Evolutionary conservation across 2,113 vertebrate genomes (phyloP), one percentile per base, ranked within the genome.

Genomic region (Tachuris rubrigastra): DNA sequence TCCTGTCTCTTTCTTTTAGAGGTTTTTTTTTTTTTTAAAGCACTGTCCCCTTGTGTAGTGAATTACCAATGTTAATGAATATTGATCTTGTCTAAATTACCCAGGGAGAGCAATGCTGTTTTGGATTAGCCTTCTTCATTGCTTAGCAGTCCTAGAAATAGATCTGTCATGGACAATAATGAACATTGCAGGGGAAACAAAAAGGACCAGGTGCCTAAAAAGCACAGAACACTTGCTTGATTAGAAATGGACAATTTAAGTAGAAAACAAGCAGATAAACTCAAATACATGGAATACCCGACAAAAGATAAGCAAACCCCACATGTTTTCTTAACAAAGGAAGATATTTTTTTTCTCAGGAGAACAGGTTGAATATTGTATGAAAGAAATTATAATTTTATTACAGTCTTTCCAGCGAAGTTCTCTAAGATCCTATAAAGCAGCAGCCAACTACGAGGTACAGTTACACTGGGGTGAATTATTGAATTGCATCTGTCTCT

Each of bases 11-110:
- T 28, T 13, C 44, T 90, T 65, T 42, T 55, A 52, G 67, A 24
- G 75, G 21, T 23, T 49, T 10, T 13, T n/a, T 33, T 87, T 42
- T 10, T 62, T 93, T 75, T 94, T 37, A 85, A 46, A 78, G 30
- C 22, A n/a, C 14, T 60, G 3, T 86, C 41, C 41, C 24, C 42
- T 94, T 78, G 52, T 35, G 58, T 85, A 59, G 53, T 59, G 60
- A 94, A 92, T 97, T 96, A 93, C 85, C 78, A 39, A 62, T 80
- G 55, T 59, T 96, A 96, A 97, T 90, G 88, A 97, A 89, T 93
- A 94, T 82, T 78, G 92, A 97, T 97, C 87, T 81, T 2, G 0
- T 84, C 72, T 91, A 65, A 96, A 84, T 90, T 84, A 82, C 50
- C 89, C 30, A 78, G 76, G 46, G 87, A 90, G 59, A 97, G 92